Conservation (phyloP, 2,113 vertebrate species). For the Sus scrofa region DNA sequence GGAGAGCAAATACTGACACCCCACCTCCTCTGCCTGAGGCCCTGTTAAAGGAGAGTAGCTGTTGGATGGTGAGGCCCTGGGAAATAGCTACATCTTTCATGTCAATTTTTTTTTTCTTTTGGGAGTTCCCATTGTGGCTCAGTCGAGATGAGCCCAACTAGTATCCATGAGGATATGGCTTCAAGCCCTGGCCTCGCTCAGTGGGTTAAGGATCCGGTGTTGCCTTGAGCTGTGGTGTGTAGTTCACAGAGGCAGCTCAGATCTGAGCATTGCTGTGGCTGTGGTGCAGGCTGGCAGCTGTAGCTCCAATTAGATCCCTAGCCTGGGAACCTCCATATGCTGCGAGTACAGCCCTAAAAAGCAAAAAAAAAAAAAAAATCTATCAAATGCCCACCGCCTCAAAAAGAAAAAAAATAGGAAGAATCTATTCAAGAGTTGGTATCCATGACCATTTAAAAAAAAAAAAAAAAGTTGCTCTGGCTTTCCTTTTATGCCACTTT, state of each 20-base stretch:
- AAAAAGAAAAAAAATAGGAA: slow-evolving; percentile 16
- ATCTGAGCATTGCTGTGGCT: no score
- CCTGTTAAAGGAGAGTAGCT: not conserved
- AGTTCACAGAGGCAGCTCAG: no score
- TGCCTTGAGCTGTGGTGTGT: no score
- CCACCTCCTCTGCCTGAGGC: not conserved
- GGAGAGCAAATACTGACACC: not conserved
- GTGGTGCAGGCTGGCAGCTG: no score
- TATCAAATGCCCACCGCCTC: not conserved
- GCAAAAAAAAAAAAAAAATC: not conserved
- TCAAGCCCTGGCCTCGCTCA: no score
- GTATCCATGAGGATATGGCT: no score
- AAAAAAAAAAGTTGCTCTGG: not conserved
- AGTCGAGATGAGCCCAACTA: no score
- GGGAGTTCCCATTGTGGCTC: no score
- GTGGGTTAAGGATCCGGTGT: no score
- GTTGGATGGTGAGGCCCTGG: not conserved
- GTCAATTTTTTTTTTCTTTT: not conserved
- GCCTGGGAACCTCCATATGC: no score
- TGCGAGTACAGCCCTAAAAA: no score
- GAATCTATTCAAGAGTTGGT: not conserved
- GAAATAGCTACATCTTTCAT: not conserved
- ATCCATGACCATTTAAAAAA: not conserved
- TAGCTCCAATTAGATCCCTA: no score
- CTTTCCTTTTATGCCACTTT: not conserved